These are phyloP conservation scores for Chromobotia macracanthus DNA, from an alignment of 2,797 vertebrate species.

Conservation along the genomic window DNA sequence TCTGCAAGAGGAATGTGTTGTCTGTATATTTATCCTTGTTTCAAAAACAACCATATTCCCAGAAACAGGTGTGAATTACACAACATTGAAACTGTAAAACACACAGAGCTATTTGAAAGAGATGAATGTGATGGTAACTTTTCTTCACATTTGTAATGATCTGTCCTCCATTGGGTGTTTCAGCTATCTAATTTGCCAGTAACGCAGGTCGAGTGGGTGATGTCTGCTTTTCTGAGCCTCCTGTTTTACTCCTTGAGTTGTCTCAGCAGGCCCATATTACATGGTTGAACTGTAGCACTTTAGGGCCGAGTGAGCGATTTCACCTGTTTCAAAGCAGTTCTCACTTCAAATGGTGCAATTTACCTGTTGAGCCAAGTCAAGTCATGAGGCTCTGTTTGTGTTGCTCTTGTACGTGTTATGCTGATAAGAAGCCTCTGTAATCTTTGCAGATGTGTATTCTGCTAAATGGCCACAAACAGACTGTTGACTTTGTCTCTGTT, in stretches of 20 bases:
- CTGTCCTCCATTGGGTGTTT: slow-evolving; percentile 49
- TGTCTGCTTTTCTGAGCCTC: slow-evolving; percentile 61
- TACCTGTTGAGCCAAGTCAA: slow-evolving; percentile 62
- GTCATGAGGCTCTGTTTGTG: slow-evolving; percentile 46
- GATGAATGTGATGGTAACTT: slow-evolving; percentile 55
- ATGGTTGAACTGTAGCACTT: slow-evolving; percentile 62
- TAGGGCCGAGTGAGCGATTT: slow-evolving; percentile 54
- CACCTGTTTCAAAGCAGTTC: slow-evolving; percentile 52
- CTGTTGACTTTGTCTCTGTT: slow-evolving; percentile 52
- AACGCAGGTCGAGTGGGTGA: slow-evolving; percentile 38
- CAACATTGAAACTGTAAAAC: slow-evolving; percentile 62
- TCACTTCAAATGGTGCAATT: slow-evolving; percentile 59
- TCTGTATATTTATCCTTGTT: slow-evolving; percentile 64
- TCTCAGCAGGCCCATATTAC: slow-evolving; percentile 55
- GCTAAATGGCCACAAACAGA: slow-evolving; percentile 43
- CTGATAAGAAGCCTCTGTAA: slow-evolving; percentile 42
- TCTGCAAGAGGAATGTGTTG: slow-evolving; percentile 48
- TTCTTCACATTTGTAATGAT: slow-evolving; percentile 11
- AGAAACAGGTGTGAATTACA: slow-evolving; percentile 43
- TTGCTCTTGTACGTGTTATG: slow-evolving; percentile 48
- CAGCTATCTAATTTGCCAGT: slow-evolving; percentile 52
- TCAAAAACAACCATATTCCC: slow-evolving; percentile 51
- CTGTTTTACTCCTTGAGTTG: slow-evolving; percentile 38
- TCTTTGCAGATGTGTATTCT: slow-evolving; percentile 40
- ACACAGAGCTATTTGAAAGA: slow-evolving; percentile 71